These are phyloP conservation scores for Argentina silus DNA, from an alignment of 2,797 vertebrate species.

Conservation along the genomic window DNA sequence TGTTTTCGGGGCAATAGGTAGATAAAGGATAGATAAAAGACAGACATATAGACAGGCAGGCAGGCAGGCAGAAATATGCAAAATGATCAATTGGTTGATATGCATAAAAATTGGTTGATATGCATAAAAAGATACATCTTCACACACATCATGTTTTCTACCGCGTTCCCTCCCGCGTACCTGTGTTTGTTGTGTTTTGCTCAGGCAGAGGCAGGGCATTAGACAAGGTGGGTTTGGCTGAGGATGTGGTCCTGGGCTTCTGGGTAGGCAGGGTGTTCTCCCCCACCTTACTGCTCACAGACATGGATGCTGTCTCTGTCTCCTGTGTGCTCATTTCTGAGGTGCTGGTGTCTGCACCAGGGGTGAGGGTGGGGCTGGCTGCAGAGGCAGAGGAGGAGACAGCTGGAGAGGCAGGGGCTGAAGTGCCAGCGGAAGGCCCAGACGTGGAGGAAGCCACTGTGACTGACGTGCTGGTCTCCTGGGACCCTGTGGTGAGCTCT, in stretches of 20 bases:
- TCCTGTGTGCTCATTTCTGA: neutral
- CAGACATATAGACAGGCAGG: neutral
- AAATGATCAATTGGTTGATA: neutral
- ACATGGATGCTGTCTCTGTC: neutral
- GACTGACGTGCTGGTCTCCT: neutral
- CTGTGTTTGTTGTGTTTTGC: constrained; percentile 26
- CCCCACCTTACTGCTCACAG: neutral
- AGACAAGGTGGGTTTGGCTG: neutral
- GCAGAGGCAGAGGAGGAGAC: neutral
- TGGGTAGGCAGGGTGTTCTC: constrained; percentile 5
- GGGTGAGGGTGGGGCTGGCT: neutral
- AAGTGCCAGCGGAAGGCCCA: accelerated
- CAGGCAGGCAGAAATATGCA: neutral
- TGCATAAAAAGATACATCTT: neutral
- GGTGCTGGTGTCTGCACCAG: accelerated
- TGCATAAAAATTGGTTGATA: neutral
- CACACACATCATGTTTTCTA: neutral
- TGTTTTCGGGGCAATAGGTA: neutral
- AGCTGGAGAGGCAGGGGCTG: neutral
- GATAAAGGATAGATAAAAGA: neutral
- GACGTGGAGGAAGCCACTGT: constrained; percentile 17
- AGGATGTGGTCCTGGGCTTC: neutral
- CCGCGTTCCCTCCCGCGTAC: constrained; percentile 37
- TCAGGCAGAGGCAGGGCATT: neutral
- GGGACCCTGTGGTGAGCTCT: constrained; percentile 1